A percentile compares a stretch with the other conserved stretches of the same genome.
Evolutionary conservation across 2,113 vertebrate genomes (phyloP).

Genomic region (Sisor rabdophorus): DNA sequence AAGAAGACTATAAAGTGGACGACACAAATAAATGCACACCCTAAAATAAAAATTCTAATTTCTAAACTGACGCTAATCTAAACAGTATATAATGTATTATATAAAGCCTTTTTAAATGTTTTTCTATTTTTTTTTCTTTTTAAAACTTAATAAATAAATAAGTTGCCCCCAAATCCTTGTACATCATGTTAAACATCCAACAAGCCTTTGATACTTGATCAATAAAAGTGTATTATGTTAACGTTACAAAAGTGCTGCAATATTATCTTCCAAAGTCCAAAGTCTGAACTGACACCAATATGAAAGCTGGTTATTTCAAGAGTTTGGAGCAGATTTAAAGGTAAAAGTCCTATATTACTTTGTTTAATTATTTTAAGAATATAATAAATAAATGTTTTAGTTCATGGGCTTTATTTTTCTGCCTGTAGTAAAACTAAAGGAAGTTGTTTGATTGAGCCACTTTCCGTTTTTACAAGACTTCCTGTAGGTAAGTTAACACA

Average conservation of each 20-base stretch:
- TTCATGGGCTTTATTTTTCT: background rate
- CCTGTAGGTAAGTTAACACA: background rate
- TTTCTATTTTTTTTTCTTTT: background rate
- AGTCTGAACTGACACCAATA: conserved; percentile 53
- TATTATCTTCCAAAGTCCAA: conserved; percentile 67
- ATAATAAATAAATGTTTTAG: conserved; percentile 1
- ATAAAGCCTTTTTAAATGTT: background rate
- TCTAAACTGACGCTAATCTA: background rate
- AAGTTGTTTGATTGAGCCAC: background rate
- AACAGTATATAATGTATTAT: background rate
- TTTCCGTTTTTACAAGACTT: background rate
- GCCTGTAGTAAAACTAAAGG: background rate
- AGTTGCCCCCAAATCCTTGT: background rate
- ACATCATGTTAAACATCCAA: background rate
- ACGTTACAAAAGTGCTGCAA: conserved; percentile 20
- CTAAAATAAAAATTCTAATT: too few relatives aligned
- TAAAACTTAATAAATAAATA: background rate
- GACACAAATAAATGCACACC: too few relatives aligned
- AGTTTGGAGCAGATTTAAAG: conserved; percentile 33
- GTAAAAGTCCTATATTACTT: background rate
- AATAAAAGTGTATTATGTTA: conserved; percentile 19
- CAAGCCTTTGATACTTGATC: conserved; percentile 14
- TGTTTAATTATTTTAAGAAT: background rate
- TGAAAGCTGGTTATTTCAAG: conserved; percentile 43
- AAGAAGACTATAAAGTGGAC: too few relatives aligned